These are phyloP conservation scores for Epizoanthus ramosus DNA, from an alignment of 92 coral and sea anemone genomes.

Conservation along the genomic window DNA sequence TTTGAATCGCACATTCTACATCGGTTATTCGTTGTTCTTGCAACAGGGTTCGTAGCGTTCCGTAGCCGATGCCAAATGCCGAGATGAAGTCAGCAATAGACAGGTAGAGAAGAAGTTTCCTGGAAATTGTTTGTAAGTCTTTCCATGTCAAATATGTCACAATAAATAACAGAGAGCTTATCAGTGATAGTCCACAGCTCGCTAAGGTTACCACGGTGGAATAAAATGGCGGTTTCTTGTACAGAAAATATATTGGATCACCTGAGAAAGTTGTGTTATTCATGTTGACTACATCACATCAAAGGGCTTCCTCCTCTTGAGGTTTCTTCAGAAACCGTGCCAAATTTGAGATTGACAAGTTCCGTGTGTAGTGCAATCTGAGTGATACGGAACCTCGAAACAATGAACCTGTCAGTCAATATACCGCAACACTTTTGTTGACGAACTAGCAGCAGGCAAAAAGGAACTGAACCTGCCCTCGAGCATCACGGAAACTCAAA, in stretches of 20 bases:
- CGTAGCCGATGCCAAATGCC: constrained; percentile 18
- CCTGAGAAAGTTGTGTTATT: constrained; percentile 9
- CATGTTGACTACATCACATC: not conserved
- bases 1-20: constrained; percentile 10
- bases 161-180: constrained; percentile 6
- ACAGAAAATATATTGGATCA: not conserved
- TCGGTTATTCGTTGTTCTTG: not conserved
- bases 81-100: constrained; percentile 21
- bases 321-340: not conserved
- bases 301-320: not conserved
- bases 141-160: constrained; percentile 14
- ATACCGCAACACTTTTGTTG: no score
- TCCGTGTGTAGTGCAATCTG: not conserved
- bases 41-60: constrained; percentile 2
- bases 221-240: constrained; percentile 7
- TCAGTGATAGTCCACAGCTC: constrained; percentile 15
- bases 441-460: no score
- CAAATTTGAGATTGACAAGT: not conserved
- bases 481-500: no score
- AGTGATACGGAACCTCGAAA: not conserved
- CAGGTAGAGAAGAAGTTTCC: constrained; percentile 19
- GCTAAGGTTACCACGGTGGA: not conserved
- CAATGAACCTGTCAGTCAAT: no score
- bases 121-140: constrained; percentile 13
- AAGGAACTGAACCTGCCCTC: no score